Conservation (phyloP, 2,797 vertebrate genomes). For the Coendou prehensilis region DNA sequence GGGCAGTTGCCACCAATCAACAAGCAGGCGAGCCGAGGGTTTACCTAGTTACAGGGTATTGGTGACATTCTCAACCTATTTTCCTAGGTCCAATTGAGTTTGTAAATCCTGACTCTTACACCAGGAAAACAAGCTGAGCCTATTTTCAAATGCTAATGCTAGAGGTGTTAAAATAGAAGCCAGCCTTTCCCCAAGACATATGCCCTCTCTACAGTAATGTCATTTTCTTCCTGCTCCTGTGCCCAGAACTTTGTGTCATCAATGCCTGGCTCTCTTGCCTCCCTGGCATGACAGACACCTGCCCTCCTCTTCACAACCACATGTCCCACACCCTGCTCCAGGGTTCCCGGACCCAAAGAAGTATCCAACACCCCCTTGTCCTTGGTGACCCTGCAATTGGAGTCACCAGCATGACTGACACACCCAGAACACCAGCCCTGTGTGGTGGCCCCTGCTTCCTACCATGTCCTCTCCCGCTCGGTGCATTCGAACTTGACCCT, state of each 20-base stretch:
- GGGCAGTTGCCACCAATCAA: background rate
- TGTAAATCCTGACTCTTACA: background rate
- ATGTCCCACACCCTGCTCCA: background rate
- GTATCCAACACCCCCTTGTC: no score
- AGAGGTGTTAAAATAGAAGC: background rate
- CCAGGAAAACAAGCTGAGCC: background rate
- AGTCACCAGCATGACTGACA: rapidly evolving
- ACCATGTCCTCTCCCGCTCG: background rate
- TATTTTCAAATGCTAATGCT: background rate
- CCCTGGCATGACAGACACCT: background rate
- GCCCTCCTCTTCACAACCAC: background rate
- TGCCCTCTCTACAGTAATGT: background rate
- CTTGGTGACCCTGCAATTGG: rapidly evolving
- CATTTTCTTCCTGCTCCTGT: background rate
- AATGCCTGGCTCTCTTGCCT: background rate
- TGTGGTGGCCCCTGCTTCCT: background rate
- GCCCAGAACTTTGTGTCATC: no score
- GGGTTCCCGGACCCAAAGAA: background rate
- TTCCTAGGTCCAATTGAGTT: constrained; percentile 23
- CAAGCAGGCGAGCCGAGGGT: background rate
- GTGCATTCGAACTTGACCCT: background rate
- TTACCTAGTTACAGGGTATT: background rate
- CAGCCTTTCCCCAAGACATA: background rate
- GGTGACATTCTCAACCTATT: background rate
- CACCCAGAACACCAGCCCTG: background rate